phyloP scores from a whole-genome alignment of 2,888 invertebrate genomes.

The Crossocerus cetratus region DNA sequence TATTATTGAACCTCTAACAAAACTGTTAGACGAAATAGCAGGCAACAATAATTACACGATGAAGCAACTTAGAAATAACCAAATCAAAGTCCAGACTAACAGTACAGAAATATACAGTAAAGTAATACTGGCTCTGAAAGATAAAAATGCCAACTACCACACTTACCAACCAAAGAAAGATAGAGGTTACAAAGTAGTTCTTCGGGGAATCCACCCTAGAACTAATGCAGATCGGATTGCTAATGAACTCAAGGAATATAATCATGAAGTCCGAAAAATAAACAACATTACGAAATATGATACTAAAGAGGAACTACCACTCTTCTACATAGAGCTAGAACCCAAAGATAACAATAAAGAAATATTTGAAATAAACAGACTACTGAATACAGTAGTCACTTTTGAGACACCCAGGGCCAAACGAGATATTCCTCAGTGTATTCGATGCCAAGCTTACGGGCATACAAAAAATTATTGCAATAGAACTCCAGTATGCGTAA shows the following conservation, averaged over 20 bases:
- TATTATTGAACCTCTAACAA: not conserved
- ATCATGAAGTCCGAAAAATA: not conserved
- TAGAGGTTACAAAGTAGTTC: slow-evolving; percentile 2
- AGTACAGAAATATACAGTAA: not conserved
- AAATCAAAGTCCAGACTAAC: not conserved
- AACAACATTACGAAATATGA: slow-evolving; percentile 3
- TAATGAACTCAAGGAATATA: not conserved
- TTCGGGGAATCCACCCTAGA: slow-evolving; percentile 7
- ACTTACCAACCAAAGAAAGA: slow-evolving; percentile 14
- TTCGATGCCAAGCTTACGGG: not conserved
- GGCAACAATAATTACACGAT: not conserved
- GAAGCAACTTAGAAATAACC: not conserved
- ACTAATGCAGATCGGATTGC: not conserved
- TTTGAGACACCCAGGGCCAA: not conserved
- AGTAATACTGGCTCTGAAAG: not conserved
- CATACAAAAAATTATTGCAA: not conserved
- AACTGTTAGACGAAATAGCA: not conserved
- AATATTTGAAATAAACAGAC: slow-evolving; percentile 10
- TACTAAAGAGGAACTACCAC: not conserved
- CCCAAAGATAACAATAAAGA: slow-evolving; percentile 10
- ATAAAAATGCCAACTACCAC: slow-evolving; percentile 9
- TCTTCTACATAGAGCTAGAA: not conserved
- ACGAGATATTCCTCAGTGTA: not conserved
- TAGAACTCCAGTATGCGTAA: not conserved
- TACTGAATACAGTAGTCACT: not conserved